Evolutionary conservation across 2,113 vertebrate genomes (phyloP).

Genomic region (Marmota monax): DNA sequence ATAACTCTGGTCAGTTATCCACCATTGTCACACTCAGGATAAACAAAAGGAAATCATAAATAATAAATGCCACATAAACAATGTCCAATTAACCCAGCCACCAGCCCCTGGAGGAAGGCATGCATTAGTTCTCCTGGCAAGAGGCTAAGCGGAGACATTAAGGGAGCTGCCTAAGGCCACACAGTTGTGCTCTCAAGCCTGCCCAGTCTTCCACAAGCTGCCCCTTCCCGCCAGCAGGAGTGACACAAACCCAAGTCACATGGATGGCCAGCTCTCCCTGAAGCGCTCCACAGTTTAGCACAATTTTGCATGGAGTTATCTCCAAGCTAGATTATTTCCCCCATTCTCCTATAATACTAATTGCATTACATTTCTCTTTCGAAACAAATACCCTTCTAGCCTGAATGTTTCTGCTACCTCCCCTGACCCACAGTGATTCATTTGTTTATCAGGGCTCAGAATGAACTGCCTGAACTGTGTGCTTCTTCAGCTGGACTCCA

Average conservation of each 20-base stretch:
- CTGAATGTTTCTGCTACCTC: background rate
- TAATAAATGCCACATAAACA: slow-evolving; percentile 1
- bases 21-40: background rate
- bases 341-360: background rate
- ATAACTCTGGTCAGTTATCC: background rate
- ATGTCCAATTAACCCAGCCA: background rate
- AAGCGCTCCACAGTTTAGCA: background rate
- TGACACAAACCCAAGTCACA: rapidly evolving
- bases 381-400: background rate
- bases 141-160: background rate
- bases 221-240: background rate
- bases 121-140: background rate
- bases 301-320: background rate
- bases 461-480: background rate
- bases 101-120: background rate
- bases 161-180: background rate
- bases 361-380: background rate
- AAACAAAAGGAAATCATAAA: slow-evolving; percentile 5
- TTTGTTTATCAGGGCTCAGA: background rate
- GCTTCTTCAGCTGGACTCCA: background rate
- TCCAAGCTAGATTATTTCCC: background rate
- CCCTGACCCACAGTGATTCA: background rate
- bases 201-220: background rate
- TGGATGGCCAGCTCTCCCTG: rapidly evolving
- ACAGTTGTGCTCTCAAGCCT: background rate